phyloP scores from a whole-genome alignment of 92 coral and sea anemone species.

The Desmophyllum pertusum region DNA sequence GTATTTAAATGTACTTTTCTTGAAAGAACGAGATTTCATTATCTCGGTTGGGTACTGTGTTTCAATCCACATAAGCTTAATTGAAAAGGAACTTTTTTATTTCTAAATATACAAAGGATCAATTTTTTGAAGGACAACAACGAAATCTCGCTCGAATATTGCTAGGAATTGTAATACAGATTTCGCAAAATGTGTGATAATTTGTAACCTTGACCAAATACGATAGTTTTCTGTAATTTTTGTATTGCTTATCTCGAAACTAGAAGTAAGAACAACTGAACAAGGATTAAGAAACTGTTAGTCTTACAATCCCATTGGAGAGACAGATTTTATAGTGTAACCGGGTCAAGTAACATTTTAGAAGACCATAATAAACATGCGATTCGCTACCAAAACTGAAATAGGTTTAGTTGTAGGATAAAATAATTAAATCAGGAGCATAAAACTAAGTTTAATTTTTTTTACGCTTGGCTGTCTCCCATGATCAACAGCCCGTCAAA shows the following conservation, averaged over 20 bases:
- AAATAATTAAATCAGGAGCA: not conserved
- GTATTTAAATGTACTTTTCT: slow-evolving; percentile 19
- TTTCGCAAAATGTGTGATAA: not conserved
- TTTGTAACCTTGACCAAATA: not conserved
- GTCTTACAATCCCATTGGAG: slow-evolving; percentile 9
- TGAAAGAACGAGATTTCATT: slow-evolving; percentile 18
- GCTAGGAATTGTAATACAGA: no score
- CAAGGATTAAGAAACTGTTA: slow-evolving; percentile 10
- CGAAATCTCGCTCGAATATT: not conserved
- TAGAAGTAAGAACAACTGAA: not conserved
- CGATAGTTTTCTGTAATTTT: not conserved
- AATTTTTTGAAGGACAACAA: not conserved
- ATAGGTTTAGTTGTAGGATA: not conserved
- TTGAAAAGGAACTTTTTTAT: slow-evolving; percentile 6
- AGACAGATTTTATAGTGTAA: slow-evolving; percentile 9
- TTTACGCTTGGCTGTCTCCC: slow-evolving; percentile 22
- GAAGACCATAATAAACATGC: slow-evolving; percentile 33
- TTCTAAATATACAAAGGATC: slow-evolving; percentile 6
- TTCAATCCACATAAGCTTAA: not conserved
- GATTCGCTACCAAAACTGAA: slow-evolving; percentile 1
- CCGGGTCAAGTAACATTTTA: slow-evolving; percentile 35
- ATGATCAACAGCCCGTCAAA: slow-evolving; percentile 34
- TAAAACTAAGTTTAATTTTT: not conserved
- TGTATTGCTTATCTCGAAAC: slow-evolving; percentile 7
- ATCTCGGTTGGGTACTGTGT: slow-evolving; percentile 9